These are phyloP conservation scores for Aphis gossypii DNA, from an alignment of 1,140 invertebrate species.

Conservation along the genomic window DNA sequence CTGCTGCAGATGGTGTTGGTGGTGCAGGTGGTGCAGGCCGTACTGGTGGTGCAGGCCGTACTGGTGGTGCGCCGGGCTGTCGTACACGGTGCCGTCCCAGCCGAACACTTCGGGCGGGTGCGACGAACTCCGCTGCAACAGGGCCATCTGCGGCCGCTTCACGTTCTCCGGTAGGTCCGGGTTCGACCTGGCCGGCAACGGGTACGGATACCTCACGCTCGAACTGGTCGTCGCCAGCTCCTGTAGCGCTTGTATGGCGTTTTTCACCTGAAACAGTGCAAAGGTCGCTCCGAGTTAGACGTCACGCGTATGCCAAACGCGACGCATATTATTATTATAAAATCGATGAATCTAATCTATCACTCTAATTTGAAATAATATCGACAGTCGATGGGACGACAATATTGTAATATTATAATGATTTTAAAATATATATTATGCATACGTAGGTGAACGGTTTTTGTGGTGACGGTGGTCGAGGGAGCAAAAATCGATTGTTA, in stretches of 20 bases:
- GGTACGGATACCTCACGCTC: conserved; percentile 63
- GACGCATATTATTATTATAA: too few species aligned
- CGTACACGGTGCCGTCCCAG: conserved; percentile 67
- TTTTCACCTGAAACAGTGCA: conserved; percentile 69
- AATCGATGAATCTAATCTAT: too few species aligned
- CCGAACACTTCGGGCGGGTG: conserved; percentile 83
- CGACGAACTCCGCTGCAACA: conserved; percentile 76
- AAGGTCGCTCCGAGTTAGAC: background rate
- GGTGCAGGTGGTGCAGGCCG: background rate
- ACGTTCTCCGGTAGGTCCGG: conserved; percentile 68
- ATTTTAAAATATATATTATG: too few species aligned
- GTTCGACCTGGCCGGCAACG: conserved; percentile 74
- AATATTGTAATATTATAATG: too few species aligned
- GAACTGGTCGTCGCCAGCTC: conserved; percentile 74
- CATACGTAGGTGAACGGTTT: too few species aligned
- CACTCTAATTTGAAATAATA: too few species aligned
- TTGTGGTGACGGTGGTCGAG: too few species aligned
- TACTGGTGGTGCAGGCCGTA: background rate
- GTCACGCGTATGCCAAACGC: too few species aligned
- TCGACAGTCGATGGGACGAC: too few species aligned
- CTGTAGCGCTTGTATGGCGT: conserved; percentile 82
- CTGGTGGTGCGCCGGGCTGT: background rate
- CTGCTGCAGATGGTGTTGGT: background rate
- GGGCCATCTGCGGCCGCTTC: conserved; percentile 63
- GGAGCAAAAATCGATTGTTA: too few species aligned